Base-by-base conservation (phyloP, 2,797 vertebrate genomes). In the Apogon hyalosoma region DNA sequence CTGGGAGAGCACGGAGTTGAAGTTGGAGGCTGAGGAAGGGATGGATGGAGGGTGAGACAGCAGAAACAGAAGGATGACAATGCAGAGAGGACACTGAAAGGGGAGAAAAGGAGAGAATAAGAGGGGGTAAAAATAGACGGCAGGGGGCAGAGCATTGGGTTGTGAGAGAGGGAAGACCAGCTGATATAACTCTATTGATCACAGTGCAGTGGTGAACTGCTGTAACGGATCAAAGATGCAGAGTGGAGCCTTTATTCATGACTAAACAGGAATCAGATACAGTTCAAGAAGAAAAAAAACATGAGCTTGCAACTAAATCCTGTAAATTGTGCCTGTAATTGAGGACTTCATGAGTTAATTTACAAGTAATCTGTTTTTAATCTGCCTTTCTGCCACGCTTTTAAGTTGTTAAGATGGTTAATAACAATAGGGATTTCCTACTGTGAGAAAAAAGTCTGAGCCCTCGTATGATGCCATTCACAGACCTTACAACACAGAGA, bases 111-210 rank as follows among this genome's bases (percentile, higher is more conserved):
- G 38, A 51, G 39, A 38, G 18, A 7, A n/a, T 10, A 31, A 2
- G 11, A 36, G 3, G 33, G 33, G 33, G 33, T 36, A 36, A 54
- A 46, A 40, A 36, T 8, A 36, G 33, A 36, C 33, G 1, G 33
- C 33, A 10, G 33, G 33, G 33, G 33, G 9, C 33, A 36, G 33
- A 36, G 33, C 7, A 8, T 36, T 36, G 33, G 33, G 33, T 36
- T 9, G 28, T 31, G 33, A 10, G 33, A 36, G 33, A 28, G 21
- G 11, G 36, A 61, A 63, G 19, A 39, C 15, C 31, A 6, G 46
- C 7, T 68, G 68, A 66, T 76, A 62, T 6, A 53, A 66, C 50
- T 45, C 11, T 71, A 81, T 85, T 74, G 86, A 87, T 89, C 53
- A 7, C 42, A 69, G 79, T 80, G 81, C 82, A 75, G 82, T 40